Conservation (phyloP, 1,140 invertebrate genomes). For the Phthorimaea operculella region DNA sequence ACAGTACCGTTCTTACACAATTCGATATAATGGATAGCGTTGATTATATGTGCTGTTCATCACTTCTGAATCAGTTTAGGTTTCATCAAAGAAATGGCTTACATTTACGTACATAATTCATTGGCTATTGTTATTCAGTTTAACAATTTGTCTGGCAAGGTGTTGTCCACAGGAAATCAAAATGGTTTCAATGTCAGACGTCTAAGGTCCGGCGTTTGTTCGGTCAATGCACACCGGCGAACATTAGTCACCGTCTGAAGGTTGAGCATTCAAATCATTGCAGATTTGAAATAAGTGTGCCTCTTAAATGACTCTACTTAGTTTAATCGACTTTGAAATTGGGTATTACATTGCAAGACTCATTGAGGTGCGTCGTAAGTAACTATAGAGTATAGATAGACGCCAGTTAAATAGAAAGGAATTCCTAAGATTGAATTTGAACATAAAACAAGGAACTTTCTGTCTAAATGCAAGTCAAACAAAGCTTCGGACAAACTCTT, state of each 20-base stretch:
- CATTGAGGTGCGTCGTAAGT: too few species aligned
- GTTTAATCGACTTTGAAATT: too few species aligned
- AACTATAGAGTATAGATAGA: too few species aligned
- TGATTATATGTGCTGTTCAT: background rate
- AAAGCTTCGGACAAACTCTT: too few species aligned
- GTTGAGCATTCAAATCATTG: background rate
- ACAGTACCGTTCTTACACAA: background rate
- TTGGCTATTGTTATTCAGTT: background rate
- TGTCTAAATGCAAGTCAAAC: too few species aligned
- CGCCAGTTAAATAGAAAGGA: too few species aligned
- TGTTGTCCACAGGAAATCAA: background rate
- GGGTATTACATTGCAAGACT: too few species aligned
- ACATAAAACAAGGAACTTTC: too few species aligned
- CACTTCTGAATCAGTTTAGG: background rate
- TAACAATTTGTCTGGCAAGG: background rate
- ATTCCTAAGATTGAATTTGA: too few species aligned
- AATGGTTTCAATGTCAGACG: background rate
- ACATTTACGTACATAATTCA: background rate
- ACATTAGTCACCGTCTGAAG: slow-evolving; percentile 2
- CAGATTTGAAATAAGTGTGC: background rate
- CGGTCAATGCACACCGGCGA: background rate
- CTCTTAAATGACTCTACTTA: background rate
- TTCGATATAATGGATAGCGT: slow-evolving; percentile 5
- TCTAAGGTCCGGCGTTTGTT: background rate
- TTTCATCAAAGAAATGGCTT: background rate